Percentiles rank a stretch among this genome's conserved stretches.
These are phyloP conservation scores for Periparus ater DNA, from an alignment of 2,797 vertebrate species.

Conservation along the genomic window DNA sequence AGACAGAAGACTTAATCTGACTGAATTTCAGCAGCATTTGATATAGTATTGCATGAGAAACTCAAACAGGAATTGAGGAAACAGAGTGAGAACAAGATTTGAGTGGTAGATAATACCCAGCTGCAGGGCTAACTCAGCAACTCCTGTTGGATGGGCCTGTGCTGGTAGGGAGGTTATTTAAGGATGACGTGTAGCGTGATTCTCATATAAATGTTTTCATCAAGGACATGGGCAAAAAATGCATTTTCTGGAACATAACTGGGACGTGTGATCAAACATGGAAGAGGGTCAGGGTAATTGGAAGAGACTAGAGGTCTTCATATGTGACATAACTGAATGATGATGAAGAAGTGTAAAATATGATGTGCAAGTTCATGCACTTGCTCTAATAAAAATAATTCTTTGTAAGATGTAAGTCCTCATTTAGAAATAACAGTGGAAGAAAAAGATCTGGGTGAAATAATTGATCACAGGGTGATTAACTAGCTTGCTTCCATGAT, in stretches of 20 bases:
- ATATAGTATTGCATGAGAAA: not conserved
- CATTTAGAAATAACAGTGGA: not conserved
- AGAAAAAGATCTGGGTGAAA: not conserved
- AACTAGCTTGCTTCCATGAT: not conserved
- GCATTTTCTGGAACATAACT: not conserved
- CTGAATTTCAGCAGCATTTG: not conserved
- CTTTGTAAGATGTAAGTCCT: not conserved
- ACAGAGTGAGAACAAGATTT: not conserved
- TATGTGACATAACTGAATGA: not conserved
- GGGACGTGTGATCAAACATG: not conserved
- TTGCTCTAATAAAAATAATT: not conserved
- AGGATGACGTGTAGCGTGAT: not conserved
- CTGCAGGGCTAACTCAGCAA: not conserved
- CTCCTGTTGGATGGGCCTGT: not conserved
- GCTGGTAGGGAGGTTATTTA: not conserved
- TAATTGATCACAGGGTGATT: not conserved
- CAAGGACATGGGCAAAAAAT: not conserved
- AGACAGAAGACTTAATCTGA: not conserved
- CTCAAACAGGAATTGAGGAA: not conserved
- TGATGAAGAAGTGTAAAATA: not conserved
- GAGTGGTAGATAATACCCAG: not conserved
- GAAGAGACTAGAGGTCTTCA: not conserved
- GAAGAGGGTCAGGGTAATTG: not conserved
- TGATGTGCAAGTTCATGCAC: not conserved
- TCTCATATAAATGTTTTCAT: not conserved